Evolutionary conservation across 2,888 invertebrate species (phyloP), one percentile per base, ranked within the genome.

Genomic region (Nomada ferruginata): DNA sequence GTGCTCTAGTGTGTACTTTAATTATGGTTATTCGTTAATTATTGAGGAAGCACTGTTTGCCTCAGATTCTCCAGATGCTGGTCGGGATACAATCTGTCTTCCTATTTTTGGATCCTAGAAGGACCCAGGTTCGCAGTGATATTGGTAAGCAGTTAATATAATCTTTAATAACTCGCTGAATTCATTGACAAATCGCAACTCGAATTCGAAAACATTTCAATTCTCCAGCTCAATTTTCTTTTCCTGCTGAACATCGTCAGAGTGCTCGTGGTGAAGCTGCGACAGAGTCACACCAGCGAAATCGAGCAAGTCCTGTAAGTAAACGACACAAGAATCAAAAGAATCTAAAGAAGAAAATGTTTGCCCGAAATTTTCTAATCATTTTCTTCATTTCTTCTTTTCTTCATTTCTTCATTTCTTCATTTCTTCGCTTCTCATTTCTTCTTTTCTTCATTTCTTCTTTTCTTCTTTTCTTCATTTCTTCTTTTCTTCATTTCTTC

Each of bases 81-180:
- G 97, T 97, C 96, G 94, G 97, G 97, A 5, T 98, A 98, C 92
- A 97, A 97, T 92, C 95, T 97, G 85, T 95, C 96, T 10, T 94
- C 95, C 0, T 96, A 96, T 89, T 98, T 97, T 92, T 98, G 98
- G 98, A 97, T 98, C 85, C 94, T 98, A 42, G 98, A 99, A 94
- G 98, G 97, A 29, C 98, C 98, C 0, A 94, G 98, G 70, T 95
- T 97, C 78, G 95, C 95, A 2, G 96, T 98, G 29, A 96, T 98
- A 87, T 91, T 96, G 94, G 98, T 98, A 94, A 95, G 96, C 10
- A 7, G 29, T 53, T n/a, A 36, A 68, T 57, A 42, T 11, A 2
- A 2, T 26, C 57, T 23, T 29, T 13, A 23, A 44, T 47, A 10
- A 23, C 2, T 52, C 23, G 36, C 11, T 10, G 23, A 18, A 20